phyloP scores from a whole-genome alignment of 2,888 invertebrate species.

The Quadroppia sp. region DNA sequence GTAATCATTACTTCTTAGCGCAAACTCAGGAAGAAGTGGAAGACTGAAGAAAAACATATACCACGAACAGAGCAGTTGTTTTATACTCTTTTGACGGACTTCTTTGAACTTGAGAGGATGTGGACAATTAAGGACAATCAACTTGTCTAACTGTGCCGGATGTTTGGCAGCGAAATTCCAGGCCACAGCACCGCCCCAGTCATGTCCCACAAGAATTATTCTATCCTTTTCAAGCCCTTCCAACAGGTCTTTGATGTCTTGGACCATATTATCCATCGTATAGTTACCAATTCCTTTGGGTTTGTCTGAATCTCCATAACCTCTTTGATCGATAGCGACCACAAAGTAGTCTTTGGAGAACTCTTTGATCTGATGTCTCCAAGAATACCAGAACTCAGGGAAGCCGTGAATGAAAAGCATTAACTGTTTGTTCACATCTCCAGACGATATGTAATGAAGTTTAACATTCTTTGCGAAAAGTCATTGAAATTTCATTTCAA shows the following conservation, averaged over 20 bases:
- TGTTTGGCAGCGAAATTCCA: slow-evolving; percentile 63
- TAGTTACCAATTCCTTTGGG: slow-evolving; percentile 61
- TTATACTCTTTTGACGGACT: slow-evolving; percentile 55
- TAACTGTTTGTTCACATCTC: slow-evolving; percentile 58
- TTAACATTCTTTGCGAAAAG: slow-evolving; percentile 4
- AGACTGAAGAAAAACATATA: slow-evolving; percentile 60
- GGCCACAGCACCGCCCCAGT: slow-evolving; percentile 67
- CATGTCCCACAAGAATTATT: slow-evolving; percentile 60
- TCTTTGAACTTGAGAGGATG: slow-evolving; percentile 65
- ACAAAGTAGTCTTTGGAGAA: slow-evolving; percentile 62
- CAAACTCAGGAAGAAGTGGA: slow-evolving; percentile 65
- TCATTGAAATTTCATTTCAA: neutral
- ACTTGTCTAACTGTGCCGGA: slow-evolving; percentile 63
- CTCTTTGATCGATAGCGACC: slow-evolving; percentile 69
- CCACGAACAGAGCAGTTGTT: slow-evolving; percentile 45
- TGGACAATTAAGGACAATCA: slow-evolving; percentile 66
- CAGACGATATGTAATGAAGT: slow-evolving; percentile 66
- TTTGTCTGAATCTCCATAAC: slow-evolving; percentile 73
- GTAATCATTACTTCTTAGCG: slow-evolving; percentile 62
- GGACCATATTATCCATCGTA: slow-evolving; percentile 59
- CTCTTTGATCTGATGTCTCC: slow-evolving; percentile 65
- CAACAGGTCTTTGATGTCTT: slow-evolving; percentile 65
- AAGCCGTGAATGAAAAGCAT: slow-evolving; percentile 70
- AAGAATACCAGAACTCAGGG: slow-evolving; percentile 73
- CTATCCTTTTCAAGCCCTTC: slow-evolving; percentile 56